phyloP scores from a whole-genome alignment of 2,797 vertebrate species.

The Brotula barbata region DNA sequence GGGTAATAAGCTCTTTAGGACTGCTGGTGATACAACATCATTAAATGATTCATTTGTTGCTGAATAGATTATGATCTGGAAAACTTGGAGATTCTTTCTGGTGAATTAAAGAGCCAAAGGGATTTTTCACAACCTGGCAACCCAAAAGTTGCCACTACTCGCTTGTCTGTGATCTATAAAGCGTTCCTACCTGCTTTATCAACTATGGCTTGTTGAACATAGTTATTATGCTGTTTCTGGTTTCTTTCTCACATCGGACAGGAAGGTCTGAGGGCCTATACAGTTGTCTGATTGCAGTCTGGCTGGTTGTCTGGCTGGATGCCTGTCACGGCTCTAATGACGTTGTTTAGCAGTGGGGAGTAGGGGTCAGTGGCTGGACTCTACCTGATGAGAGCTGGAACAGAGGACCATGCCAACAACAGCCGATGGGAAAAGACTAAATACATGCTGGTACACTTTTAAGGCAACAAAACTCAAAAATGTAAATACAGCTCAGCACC shows the following conservation, averaged over 20 bases:
- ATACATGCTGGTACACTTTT: constrained; percentile 45
- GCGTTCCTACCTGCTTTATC: too few species aligned
- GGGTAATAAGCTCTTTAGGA: too few species aligned
- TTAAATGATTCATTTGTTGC: too few species aligned
- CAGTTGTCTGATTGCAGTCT: constrained; percentile 65
- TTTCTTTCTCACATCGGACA: constrained; percentile 35
- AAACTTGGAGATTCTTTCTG: too few species aligned
- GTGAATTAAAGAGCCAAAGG: too few species aligned
- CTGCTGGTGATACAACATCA: too few species aligned
- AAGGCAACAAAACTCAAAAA: constrained; percentile 39
- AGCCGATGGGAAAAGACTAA: constrained; percentile 63
- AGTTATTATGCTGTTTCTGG: too few species aligned
- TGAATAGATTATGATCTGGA: too few species aligned
- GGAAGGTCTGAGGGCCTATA: constrained; percentile 58
- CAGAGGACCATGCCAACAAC: constrained; percentile 56
- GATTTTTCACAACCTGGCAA: too few species aligned
- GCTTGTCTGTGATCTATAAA: too few species aligned
- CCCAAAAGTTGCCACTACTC: too few species aligned
- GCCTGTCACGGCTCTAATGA: constrained; percentile 69
- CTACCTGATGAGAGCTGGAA: constrained; percentile 67
- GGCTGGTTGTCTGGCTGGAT: constrained; percentile 59
- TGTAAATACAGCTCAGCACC: constrained; percentile 35
- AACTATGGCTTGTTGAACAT: too few species aligned
- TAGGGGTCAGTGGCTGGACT: constrained; percentile 67
- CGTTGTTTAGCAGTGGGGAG: constrained; percentile 74